Evolutionary conservation across 2,113 vertebrate species (phyloP), one percentile per base, ranked within the genome.

Genomic region (Plecturocebus donacophilus): DNA sequence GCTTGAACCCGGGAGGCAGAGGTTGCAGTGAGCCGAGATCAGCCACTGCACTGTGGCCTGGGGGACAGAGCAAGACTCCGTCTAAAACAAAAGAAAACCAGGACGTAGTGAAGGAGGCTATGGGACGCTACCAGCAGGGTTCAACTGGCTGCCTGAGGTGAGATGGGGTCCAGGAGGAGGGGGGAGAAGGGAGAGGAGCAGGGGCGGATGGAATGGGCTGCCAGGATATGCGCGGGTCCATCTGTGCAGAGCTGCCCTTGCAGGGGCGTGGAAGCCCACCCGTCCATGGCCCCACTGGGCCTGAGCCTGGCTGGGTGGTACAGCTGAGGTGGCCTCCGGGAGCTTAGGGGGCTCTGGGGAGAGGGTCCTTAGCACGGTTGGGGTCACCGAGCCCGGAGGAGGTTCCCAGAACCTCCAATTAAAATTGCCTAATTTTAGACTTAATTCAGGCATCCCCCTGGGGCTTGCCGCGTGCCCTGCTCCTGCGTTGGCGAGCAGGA

Each of bases 341-440:
- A 32, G 47, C 11, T 7, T 32, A 11, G 47, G 90, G 58, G 25
- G 64, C 52, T 68, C 20, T 1, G 77, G 35, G 87, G 38, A 35
- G 54, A 64, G 58, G 47, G n/a, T 58, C 58, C 16, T 23, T 32
- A 23, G 40, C 0, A 10, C 8, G 2, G 2, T 9, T 27, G 35
- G 85, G 40, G 38, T 47, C 68, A 4, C 27, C 1, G 40, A 79
- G 75, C 89, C 71, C 14, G 13, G 30, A 40, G 52, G 54, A 47
- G 86, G 8, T 92, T 98, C 83, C 77, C 95, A 81, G 87, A 80
- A n/a, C n/a, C n/a, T n/a, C n/a, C n/a, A n/a, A n/a, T n/a, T n/a
- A n/a, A n/a, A n/a, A n/a, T n/a, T n/a, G n/a, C n/a, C n/a, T 87
- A 98, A 97, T 98, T 98, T 96, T 94, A 95, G 95, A 95, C 96